Conservation (phyloP, 2,797 vertebrate species). For the Ataeniobius toweri region DNA sequence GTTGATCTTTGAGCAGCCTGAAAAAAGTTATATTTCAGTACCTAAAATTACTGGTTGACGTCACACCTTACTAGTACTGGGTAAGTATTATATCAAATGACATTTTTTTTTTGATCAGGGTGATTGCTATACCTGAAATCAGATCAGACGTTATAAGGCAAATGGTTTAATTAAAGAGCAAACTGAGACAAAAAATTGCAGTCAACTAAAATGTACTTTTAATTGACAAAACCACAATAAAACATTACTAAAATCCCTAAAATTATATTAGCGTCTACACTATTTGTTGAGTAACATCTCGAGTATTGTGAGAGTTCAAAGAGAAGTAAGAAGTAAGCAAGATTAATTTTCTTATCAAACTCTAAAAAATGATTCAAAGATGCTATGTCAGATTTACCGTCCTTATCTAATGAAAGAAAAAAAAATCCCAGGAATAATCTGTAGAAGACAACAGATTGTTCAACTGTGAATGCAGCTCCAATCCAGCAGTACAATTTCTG, state of each 20-base stretch:
- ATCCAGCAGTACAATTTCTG: neutral
- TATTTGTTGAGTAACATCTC: neutral
- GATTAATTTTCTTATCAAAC: neutral
- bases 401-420: neutral
- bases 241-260: neutral
- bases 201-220: neutral
- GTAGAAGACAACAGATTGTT: neutral
- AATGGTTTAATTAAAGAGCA: neutral
- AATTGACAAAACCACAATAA: neutral
- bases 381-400: neutral
- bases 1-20: no score
- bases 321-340: neutral
- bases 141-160: neutral
- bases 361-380: neutral
- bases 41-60: no score
- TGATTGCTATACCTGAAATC: neutral
- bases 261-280: neutral
- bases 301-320: neutral
- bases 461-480: neutral
- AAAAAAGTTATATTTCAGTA: no score
- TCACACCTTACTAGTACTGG: no score
- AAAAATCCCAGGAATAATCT: neutral
- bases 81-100: no score
- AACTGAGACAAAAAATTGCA: neutral
- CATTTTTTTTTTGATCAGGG: no score